phyloP scores from a whole-genome alignment of 2,113 vertebrate species.

The Steatornis caripensis region DNA sequence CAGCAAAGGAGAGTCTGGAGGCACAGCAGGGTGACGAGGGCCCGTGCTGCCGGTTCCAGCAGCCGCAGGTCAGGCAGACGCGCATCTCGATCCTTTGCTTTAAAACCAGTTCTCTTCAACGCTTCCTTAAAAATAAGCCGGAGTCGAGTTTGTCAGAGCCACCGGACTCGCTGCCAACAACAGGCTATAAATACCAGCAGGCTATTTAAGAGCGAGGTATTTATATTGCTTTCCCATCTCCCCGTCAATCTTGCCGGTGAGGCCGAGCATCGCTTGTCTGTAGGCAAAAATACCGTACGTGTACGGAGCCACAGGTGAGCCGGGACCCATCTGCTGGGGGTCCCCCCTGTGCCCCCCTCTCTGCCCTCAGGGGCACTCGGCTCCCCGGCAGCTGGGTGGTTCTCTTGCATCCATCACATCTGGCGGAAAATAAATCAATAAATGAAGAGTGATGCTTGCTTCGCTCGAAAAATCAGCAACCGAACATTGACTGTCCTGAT shows the following conservation, averaged over 20 bases:
- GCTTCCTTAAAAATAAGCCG: not conserved
- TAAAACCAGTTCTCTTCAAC: not conserved
- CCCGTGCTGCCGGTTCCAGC: not conserved
- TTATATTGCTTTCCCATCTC: not conserved
- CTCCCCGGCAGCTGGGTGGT: accelerated
- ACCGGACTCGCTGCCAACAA: not conserved
- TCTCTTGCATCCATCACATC: not conserved
- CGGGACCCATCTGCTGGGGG: accelerated
- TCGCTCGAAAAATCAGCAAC: not conserved
- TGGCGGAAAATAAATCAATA: not conserved
- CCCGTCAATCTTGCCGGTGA: not conserved
- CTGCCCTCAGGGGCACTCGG: not conserved
- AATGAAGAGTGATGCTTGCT: accelerated
- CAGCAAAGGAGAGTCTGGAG: not conserved
- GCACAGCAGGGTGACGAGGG: not conserved
- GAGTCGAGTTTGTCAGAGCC: not conserved
- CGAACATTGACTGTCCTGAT: accelerated
- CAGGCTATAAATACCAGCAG: conserved; percentile 40
- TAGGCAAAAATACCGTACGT: accelerated
- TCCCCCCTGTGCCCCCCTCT: not conserved
- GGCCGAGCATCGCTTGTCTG: not conserved
- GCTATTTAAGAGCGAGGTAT: not conserved
- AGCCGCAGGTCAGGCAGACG: not conserved
- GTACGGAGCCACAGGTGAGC: not conserved
- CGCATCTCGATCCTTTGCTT: accelerated